phyloP scores from a whole-genome alignment of 2,888 invertebrate genomes.

The Tubulanus polymorphus region DNA sequence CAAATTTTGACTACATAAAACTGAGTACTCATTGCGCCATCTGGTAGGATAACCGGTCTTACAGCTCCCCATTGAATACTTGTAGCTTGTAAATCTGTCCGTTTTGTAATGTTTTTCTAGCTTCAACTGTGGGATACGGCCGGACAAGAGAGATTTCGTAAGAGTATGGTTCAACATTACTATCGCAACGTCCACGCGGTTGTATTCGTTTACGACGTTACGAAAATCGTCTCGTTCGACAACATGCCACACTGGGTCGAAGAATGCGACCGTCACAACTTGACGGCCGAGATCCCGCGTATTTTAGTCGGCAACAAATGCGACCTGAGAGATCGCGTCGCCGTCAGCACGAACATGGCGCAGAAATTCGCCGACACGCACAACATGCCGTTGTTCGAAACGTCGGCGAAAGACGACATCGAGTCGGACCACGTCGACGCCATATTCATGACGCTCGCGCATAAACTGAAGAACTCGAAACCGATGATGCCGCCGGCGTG shows the following conservation, averaged over 20 bases:
- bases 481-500: constrained; percentile 58
- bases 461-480: constrained; percentile 67
- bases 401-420: constrained; percentile 71
- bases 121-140: constrained; percentile 75
- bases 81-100: no score
- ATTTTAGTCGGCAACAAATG: constrained; percentile 79
- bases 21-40: no score
- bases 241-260: constrained; percentile 70
- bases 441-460: constrained; percentile 77
- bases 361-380: constrained; percentile 59
- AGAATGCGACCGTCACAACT: constrained; percentile 68
- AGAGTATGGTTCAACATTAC: constrained; percentile 78
- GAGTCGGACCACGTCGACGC: constrained; percentile 74
- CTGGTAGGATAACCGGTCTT: no score
- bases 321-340: constrained; percentile 60
- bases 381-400: constrained; percentile 76
- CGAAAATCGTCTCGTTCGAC: constrained; percentile 64
- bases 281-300: constrained; percentile 63
- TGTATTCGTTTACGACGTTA: constrained; percentile 79
- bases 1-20: no score
- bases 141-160: constrained; percentile 75
- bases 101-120: no score
- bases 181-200: constrained; percentile 80
- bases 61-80: no score
- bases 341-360: constrained; percentile 68